Evolutionary conservation across 2,888 invertebrate genomes (phyloP), one percentile per base, ranked within the genome.

Genomic region (Diplolepis rosae): DNA sequence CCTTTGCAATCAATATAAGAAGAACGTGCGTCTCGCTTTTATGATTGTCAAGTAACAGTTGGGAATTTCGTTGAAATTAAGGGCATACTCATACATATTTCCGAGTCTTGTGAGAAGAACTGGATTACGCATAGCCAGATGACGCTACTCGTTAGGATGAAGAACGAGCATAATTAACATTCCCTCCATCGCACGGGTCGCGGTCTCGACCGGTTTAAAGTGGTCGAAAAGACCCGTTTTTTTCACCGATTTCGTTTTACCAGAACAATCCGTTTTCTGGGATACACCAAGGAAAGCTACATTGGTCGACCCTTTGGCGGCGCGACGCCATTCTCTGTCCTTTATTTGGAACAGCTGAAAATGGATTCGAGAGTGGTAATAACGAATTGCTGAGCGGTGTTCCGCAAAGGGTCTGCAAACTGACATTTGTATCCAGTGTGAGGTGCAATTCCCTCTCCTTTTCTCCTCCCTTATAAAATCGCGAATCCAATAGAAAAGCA

Each of bases 301-400:
- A 45, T 45, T 18, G 45, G 45, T 45, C 45, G 18, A 45, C 18
- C 45, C 45, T 45, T 45, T 52, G 35, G 35, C 54, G 68, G 50
- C 66, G 50, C 67, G 45, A 50, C 18, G 68, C 50, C 45, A 35
- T 28, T 27, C 56, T 76, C 71, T 56, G 71, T 30, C 28, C 54
- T 66, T 70, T 71, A 80, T 79, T 73, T 68, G 13, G 69, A 50
- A 52, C 69, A 50, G 73, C 71, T 74, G 75, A 54, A 72, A 80
- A 77, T 68, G 73, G 68, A 69, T 74, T 71, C 56, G 39, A 50
- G 45, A 18, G 45, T 45, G 39, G 45, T 45, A 45, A 45, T 15
- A 45, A 45, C 45, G 45, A 45, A 45, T 45, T 45, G n/a, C 45
- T 15, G 3, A 45, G 45, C 45, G 45, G 45, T 45, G 45, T 45